Conservation (phyloP, 2,797 vertebrate species). For the Champsocephalus esox region DNA sequence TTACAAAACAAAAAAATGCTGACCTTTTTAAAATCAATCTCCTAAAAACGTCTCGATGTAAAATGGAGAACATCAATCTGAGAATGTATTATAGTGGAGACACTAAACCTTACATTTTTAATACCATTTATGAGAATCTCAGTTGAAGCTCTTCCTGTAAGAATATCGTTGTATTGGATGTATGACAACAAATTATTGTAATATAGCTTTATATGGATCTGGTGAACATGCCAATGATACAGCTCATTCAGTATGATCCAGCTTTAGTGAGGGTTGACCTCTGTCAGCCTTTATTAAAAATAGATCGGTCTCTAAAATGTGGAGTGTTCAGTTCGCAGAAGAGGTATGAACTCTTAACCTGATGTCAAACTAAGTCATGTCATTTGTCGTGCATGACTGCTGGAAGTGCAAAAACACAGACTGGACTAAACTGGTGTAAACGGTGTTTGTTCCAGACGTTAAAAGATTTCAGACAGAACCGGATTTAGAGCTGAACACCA, state of each 20-base stretch:
- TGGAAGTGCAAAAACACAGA: background rate
- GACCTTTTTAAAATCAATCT: background rate
- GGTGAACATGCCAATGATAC: background rate
- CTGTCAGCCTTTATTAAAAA: conserved; percentile 34
- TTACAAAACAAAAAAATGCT: background rate
- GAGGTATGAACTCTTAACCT: conserved; percentile 19
- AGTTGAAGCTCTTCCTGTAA: background rate
- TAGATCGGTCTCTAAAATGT: conserved; percentile 6
- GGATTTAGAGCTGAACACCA: conserved; percentile 42
- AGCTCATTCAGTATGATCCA: background rate
- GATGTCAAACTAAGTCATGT: conserved; percentile 9
- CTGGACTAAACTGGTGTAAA: background rate
- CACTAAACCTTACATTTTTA: conserved; percentile 24
- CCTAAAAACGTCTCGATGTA: background rate
- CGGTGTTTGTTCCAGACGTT: conserved; percentile 9
- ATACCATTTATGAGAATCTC: conserved; percentile 2
- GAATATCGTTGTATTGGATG: background rate
- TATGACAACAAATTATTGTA: conserved; percentile 2
- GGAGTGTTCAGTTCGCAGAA: conserved; percentile 17
- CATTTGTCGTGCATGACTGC: background rate
- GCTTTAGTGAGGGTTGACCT: conserved; percentile 45
- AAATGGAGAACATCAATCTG: conserved; percentile 9
- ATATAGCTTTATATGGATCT: background rate
- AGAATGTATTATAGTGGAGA: background rate
- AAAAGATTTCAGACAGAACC: conserved; percentile 24